A percentile compares a stretch with the other conserved stretches of the same genome.
These are phyloP conservation scores for Cheilosia vernalis DNA, from an alignment of 2,888 invertebrate genomes.

Conservation along the genomic window DNA sequence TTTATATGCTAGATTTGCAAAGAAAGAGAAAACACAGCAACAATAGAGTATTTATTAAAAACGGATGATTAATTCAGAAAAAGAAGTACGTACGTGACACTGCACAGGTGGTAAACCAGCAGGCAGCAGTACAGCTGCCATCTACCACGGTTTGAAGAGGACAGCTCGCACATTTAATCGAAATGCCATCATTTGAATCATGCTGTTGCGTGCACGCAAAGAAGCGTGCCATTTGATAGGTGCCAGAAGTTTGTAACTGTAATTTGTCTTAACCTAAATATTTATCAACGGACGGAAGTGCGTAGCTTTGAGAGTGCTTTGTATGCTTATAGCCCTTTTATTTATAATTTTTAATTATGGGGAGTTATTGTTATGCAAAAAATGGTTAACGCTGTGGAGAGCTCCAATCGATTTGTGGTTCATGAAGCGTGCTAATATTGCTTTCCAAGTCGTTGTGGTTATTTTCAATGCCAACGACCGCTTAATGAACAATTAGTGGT, in stretches of 20 bases:
- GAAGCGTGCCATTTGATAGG: slow-evolving; percentile 46
- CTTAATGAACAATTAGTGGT: slow-evolving; percentile 3
- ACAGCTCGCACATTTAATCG: slow-evolving; percentile 1
- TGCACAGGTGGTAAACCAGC: slow-evolving; percentile 42
- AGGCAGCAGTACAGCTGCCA: background rate
- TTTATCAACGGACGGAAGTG: slow-evolving; percentile 12
- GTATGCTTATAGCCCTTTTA: background rate
- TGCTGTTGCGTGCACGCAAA: slow-evolving; percentile 13
- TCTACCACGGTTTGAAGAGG: background rate
- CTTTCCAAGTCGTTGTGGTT: background rate
- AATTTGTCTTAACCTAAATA: slow-evolving; percentile 30
- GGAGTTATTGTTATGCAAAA: slow-evolving; percentile 6
- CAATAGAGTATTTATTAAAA: slow-evolving; percentile 10
- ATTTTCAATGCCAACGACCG: slow-evolving; percentile 41
- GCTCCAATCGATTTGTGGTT: slow-evolving; percentile 17
- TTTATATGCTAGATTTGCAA: slow-evolving; percentile 1
- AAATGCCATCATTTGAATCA: background rate
- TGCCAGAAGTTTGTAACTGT: slow-evolving; percentile 10
- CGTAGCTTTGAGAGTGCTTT: background rate
- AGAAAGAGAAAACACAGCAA: slow-evolving; percentile 49
- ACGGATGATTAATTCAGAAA: slow-evolving; percentile 20
- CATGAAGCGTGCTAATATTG: slow-evolving; percentile 18
- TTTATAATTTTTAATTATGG: background rate
- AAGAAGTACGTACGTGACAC: slow-evolving; percentile 50
- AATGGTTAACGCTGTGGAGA: background rate